These are phyloP conservation scores for Heptranchias perlo DNA, from an alignment of 2,113 vertebrate genomes.

Conservation along the genomic window DNA sequence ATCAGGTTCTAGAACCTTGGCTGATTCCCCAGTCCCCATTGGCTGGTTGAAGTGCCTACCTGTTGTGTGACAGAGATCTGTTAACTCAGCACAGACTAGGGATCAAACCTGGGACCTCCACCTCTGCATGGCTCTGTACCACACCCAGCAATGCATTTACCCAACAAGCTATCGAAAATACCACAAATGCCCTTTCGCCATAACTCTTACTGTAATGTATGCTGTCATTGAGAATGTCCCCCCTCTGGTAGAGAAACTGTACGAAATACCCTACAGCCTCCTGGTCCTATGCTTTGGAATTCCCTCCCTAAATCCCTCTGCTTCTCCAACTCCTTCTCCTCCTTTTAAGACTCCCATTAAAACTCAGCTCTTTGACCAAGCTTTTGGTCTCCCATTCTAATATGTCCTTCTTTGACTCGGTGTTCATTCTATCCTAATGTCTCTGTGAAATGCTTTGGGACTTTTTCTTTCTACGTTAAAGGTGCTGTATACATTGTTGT, in stretches of 20 bases:
- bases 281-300: background rate
- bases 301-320: background rate
- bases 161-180: background rate
- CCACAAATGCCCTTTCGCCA: background rate
- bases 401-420: background rate
- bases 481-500: background rate
- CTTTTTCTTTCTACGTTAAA: background rate
- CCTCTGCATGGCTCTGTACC: background rate
- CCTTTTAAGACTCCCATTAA: background rate
- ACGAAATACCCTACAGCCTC: background rate
- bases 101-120: background rate
- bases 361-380: background rate
- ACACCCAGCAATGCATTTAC: background rate
- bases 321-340: background rate
- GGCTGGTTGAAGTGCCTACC: background rate
- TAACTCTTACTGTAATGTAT: background rate
- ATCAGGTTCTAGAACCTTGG: background rate
- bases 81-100: background rate
- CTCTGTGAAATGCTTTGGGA: background rate
- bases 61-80: background rate
- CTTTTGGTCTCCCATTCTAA: background rate
- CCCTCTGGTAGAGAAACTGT: background rate
- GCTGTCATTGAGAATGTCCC: background rate
- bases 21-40: background rate
- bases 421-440: background rate